Evolutionary conservation across 2,113 vertebrate genomes (phyloP).

Genomic region (Nycticryphes semicollaris): DNA sequence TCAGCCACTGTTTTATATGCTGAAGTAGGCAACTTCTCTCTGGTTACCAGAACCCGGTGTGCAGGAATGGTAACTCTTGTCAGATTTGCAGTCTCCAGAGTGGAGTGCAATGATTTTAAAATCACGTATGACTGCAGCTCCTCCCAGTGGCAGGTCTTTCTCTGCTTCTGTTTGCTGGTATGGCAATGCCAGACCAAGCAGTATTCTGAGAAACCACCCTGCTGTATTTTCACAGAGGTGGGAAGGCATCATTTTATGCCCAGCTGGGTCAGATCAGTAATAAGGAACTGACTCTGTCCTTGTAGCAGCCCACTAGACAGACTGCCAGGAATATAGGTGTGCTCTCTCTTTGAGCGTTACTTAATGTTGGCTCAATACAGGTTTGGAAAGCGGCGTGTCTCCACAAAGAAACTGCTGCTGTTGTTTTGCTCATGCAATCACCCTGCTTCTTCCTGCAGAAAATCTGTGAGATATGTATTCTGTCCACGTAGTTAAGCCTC

Average conservation of each 20-base stretch:
- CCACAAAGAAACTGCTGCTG: not conserved
- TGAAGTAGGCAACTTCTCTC: not conserved
- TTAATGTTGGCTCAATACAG: not conserved
- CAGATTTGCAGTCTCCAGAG: not conserved
- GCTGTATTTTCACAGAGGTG: not conserved
- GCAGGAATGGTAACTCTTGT: not conserved
- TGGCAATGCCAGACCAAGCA: rapidly evolving
- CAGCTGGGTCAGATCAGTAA: not conserved
- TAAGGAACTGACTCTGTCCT: not conserved
- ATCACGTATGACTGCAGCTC: not conserved
- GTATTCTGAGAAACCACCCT: not conserved
- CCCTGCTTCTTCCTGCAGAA: not conserved
- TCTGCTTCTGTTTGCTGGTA: not conserved
- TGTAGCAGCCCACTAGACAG: not conserved
- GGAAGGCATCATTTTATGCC: not conserved
- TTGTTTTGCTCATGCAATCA: not conserved
- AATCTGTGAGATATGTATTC: not conserved
- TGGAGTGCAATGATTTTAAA: not conserved
- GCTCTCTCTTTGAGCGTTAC: not conserved
- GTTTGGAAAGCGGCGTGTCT: not conserved
- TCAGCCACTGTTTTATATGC: not conserved
- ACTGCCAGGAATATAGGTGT: not conserved
- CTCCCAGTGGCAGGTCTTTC: constrained; percentile 9
- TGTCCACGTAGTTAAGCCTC: not conserved
- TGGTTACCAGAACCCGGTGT: not conserved